Evolutionary conservation across 2,888 invertebrate genomes (phyloP), one percentile per base, ranked within the genome.

Genomic region (Arge pagana): DNA sequence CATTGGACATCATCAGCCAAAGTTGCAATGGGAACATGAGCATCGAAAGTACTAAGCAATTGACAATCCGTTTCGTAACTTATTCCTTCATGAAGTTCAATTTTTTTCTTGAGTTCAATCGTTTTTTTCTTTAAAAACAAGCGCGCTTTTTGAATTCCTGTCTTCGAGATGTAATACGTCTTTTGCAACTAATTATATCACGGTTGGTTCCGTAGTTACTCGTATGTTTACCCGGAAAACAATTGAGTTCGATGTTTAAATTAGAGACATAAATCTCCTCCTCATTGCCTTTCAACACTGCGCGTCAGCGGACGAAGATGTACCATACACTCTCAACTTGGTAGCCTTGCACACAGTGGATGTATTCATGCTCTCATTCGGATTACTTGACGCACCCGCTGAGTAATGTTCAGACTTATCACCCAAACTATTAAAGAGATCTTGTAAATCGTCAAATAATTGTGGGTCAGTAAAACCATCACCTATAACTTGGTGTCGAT

Each of bases 1-100:
- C 68, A 57, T 60, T 64, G 56, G 61, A 65, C 53, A 55, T 53
- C 24, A 33, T 53, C 8, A 16, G 21, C 16, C 42, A n/a, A n/a
- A n/a, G 18, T 19, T 21, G 16, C 16, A 36, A 49, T 55, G 18
- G 35, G 35, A 48, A 45, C 21, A 33, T 8, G 10, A 39, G 45
- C 54, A 28, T 65, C 48, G 4, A 53, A 8, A 26, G 15, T 51
- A 52, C 33, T 16, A 30, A 50, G 48, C 24, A 55, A 30, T 45
- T 50, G 53, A 16, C 54, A 52, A 53, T 53, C 24, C 6, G 35
- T 53, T 49, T 56, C 42, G 41, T 57, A 59, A 7, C 43, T 48
- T 31, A 11, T 42, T 16, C 57, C 54, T 37, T 57, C 53, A 40
- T 43, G 43, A 13, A 36, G 41, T 57, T 57, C 53, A 41, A 57